A percentile compares a stretch with the other conserved stretches of the same genome.
Conservation (phyloP, 2,888 invertebrate species). For the Hecatera dysodea region DNA sequence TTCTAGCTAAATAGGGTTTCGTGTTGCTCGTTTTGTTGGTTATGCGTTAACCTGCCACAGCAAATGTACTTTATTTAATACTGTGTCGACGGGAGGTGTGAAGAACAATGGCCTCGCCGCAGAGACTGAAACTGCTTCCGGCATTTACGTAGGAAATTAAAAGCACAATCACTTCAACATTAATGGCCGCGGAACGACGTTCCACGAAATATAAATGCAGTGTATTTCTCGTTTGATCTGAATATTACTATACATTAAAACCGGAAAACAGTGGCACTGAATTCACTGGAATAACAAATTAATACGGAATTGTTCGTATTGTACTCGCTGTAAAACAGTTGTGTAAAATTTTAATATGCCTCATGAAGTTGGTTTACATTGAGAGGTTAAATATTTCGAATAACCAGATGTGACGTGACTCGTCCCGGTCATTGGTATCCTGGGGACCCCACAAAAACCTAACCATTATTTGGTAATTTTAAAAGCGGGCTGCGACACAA, state of each 20-base stretch:
- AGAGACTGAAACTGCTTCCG: slow-evolving; percentile 43
- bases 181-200: slow-evolving; percentile 26
- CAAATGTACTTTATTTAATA: slow-evolving; percentile 31
- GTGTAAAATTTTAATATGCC: slow-evolving; percentile 5
- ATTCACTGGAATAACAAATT: slow-evolving; percentile 29
- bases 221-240: slow-evolving; percentile 17
- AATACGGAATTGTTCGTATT: slow-evolving; percentile 17
- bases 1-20: slow-evolving; percentile 74
- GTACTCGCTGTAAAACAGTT: slow-evolving; percentile 5
- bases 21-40: slow-evolving; percentile 62
- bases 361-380: slow-evolving; percentile 5
- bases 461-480: too few relatives aligned
- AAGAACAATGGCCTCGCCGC: slow-evolving; percentile 51
- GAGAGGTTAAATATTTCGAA: not conserved
- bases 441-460: not conserved
- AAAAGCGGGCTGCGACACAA: too few relatives aligned
- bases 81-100: slow-evolving; percentile 40
- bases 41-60: slow-evolving; percentile 32
- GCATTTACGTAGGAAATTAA: slow-evolving; percentile 40
- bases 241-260: slow-evolving; percentile 41
- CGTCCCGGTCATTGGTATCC: too few relatives aligned
- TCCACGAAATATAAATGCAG: slow-evolving; percentile 33
- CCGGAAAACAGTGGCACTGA: slow-evolving; percentile 4
- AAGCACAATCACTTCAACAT: slow-evolving; percentile 38
- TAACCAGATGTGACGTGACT: not conserved